phyloP scores from a whole-genome alignment of 2,113 vertebrate species.

The Pandion haliaetus region DNA sequence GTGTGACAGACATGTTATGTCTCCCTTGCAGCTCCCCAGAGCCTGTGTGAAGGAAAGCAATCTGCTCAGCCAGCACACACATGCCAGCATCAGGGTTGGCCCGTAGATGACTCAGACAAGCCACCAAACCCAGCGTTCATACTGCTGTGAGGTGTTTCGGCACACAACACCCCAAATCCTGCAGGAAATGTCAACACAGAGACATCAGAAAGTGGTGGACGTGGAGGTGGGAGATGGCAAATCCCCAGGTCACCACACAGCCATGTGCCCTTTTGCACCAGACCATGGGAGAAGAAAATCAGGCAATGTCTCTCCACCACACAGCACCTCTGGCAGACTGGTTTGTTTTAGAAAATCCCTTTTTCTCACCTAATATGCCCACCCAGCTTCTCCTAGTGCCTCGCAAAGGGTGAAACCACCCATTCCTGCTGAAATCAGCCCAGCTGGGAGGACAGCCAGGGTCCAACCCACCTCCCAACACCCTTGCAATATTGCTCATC shows the following conservation, averaged over 20 bases:
- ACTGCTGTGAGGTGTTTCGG: fast-evolving
- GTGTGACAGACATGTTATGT: background rate
- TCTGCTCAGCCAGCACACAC: background rate
- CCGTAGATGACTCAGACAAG: background rate
- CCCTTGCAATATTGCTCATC: background rate
- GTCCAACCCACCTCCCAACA: background rate
- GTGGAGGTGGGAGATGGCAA: background rate
- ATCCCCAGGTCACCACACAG: too few species aligned
- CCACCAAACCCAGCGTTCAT: background rate
- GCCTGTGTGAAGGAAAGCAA: background rate
- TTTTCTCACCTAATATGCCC: background rate
- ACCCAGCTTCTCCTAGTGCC: background rate
- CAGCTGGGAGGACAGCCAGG: background rate
- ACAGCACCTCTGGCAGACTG: background rate
- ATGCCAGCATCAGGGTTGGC: background rate
- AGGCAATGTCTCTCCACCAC: background rate
- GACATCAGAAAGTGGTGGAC: background rate
- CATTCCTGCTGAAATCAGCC: background rate
- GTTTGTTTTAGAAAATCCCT: background rate
- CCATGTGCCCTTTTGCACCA: background rate
- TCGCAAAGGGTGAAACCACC: background rate
- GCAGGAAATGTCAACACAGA: background rate
- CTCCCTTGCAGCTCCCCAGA: background rate
- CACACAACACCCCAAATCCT: background rate
- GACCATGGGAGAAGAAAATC: background rate